These are phyloP conservation scores for Colius striatus DNA, from an alignment of 2,113 vertebrate species.

Conservation along the genomic window DNA sequence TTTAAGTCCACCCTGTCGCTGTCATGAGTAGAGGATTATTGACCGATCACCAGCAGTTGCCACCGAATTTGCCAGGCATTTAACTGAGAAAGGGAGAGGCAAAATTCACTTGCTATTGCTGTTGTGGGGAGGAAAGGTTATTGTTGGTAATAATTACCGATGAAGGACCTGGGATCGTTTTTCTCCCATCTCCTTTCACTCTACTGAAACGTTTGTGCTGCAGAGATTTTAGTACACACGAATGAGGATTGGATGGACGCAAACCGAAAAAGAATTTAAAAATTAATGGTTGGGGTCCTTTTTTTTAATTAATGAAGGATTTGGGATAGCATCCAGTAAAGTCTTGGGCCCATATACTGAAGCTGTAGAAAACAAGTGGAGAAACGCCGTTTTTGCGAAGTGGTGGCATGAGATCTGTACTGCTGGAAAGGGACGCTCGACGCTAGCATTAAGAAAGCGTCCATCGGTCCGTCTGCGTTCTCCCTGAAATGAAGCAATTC, in stretches of 20 bases:
- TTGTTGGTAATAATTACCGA: background rate
- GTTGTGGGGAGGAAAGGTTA: background rate
- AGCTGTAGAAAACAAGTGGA: background rate
- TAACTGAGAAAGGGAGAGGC: background rate
- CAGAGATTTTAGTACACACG: background rate
- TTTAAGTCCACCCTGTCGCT: background rate
- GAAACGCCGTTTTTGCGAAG: background rate
- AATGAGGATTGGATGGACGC: background rate
- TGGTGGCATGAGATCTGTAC: background rate
- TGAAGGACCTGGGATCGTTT: background rate
- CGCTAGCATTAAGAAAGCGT: background rate
- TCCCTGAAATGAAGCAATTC: background rate
- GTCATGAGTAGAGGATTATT: background rate
- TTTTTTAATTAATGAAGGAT: background rate
- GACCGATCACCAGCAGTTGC: background rate
- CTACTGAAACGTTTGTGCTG: accelerated
- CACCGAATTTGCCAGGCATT: background rate
- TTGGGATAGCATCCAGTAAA: background rate
- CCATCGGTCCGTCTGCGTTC: background rate
- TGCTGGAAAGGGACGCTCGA: background rate
- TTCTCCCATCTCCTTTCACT: background rate
- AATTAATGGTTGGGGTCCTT: background rate
- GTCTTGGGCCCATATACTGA: background rate
- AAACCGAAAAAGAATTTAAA: background rate
- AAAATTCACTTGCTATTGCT: background rate